A percentile compares a stretch with the other conserved stretches of the same genome.
Evolutionary conservation across 2,797 vertebrate species (phyloP).

Genomic region (Sebastes matsubarae): DNA sequence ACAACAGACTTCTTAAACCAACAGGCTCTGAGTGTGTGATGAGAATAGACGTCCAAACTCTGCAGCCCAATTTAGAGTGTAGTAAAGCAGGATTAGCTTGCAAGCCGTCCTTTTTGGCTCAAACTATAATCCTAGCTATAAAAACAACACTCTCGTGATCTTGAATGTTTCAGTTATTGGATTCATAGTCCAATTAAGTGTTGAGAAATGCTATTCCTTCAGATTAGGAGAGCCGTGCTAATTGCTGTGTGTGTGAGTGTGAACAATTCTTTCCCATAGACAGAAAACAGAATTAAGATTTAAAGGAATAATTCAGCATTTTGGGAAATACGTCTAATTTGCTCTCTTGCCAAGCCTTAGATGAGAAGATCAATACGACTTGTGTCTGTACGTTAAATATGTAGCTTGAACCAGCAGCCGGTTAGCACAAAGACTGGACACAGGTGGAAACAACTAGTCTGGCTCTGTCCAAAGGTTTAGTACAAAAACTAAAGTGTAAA

Average conservation of each 20-base stretch:
- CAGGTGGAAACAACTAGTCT: not conserved
- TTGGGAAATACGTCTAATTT: not conserved
- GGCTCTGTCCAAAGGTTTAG: not conserved
- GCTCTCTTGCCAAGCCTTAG: not conserved
- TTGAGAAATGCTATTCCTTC: constrained; percentile 46
- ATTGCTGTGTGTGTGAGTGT: not conserved
- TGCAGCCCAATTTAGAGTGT: constrained; percentile 11
- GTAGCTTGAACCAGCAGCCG: not conserved
- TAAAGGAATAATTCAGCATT: not conserved
- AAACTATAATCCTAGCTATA: not conserved
- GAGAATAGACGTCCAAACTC: constrained; percentile 1
- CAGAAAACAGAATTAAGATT: not conserved
- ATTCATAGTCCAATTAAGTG: not conserved
- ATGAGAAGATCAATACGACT: not conserved
- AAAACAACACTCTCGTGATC: not conserved
- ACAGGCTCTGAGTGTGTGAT: not conserved
- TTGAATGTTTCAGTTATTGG: not conserved
- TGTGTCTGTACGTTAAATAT: not conserved
- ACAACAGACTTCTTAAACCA: constrained; percentile 24
- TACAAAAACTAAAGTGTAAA: not conserved
- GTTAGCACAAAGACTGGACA: not conserved
- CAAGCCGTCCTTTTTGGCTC: constrained; percentile 20
- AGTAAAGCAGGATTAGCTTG: constrained; percentile 20
- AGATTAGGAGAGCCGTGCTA: not conserved
- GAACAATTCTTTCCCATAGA: not conserved